Conservation (phyloP, 2,113 vertebrate genomes). For the Cariama cristata region DNA sequence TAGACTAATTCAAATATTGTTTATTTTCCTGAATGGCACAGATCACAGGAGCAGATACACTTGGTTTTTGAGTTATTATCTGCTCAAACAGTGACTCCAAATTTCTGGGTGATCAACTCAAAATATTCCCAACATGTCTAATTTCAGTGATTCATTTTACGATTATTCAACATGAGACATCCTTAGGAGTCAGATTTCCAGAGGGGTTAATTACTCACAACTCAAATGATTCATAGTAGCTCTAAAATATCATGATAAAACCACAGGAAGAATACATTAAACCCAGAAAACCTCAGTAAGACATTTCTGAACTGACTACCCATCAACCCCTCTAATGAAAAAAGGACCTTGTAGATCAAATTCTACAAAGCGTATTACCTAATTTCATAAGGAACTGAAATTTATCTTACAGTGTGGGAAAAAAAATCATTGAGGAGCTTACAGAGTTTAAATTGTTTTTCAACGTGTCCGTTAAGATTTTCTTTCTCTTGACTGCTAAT, state of each 20-base stretch:
- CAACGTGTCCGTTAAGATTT: not conserved
- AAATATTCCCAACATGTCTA: not conserved
- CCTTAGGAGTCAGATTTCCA: not conserved
- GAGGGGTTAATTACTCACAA: constrained; percentile 16
- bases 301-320: not conserved
- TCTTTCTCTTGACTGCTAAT: not conserved
- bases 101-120: not conserved
- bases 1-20: not conserved
- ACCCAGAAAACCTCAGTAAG: not conserved
- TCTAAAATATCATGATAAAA: not conserved
- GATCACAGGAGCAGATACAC: not conserved
- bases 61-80: not conserved
- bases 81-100: not conserved
- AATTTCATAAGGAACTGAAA: not conserved
- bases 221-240: not conserved
- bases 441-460: not conserved
- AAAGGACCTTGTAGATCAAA: not conserved
- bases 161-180: not conserved
- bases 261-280: not conserved
- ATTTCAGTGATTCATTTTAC: not conserved
- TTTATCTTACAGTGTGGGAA: not conserved
- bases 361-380: not conserved
- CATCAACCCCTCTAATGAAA: not conserved
- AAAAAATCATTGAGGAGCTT: not conserved
- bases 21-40: not conserved